Base-by-base conservation (phyloP, 2,888 invertebrate genomes). In the Lysandra coridon region DNA sequence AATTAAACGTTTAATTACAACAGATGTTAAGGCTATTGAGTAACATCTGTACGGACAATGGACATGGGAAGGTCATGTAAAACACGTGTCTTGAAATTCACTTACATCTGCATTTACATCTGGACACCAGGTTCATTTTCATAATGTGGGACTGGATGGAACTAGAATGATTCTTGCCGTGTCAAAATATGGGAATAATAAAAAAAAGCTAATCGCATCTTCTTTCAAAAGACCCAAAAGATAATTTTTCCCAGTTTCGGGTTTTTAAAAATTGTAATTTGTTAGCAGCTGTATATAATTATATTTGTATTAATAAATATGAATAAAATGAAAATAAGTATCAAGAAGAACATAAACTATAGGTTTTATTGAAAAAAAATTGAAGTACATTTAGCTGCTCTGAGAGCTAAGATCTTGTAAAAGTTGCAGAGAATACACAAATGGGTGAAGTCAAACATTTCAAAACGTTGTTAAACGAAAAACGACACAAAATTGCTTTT, bases 41-140 rank as follows among this genome's bases (percentile, higher is more conserved):
- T 69, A 69, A 69, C 69, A 64, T 64, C 30, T 64, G 64, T 69
- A 69, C 33, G 69, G 76, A 76, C 76, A 76, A 76, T 76, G 33
- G 33, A 76, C 49, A 44, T 75, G 75, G 49, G 57, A 76, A 76
- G 76, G 76, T 76, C 76, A 76, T 23, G 44, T 6, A 33, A 4
- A 33, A 76, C 53, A 76, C 76, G 76, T 76, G 76, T 76, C 14
- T 76, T 76, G 17, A 17, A 53, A 49, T 49, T 53, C 23, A n/a
- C 76, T 33, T 53, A 53, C 57, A 75, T 49, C 30, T 76, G 76
- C 53, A 78, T 57, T 64, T 44, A 74, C 60, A 40, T 57, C 78
- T 74, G 78, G 78, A 33, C 53, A 69, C 62, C 62, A 62, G 17
- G 23, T 60, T 23, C 37, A 12, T 12, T 17, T 60, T 23, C 37